Base-by-base conservation (phyloP, 2,113 vertebrate species). In the Tamias sibiricus region DNA sequence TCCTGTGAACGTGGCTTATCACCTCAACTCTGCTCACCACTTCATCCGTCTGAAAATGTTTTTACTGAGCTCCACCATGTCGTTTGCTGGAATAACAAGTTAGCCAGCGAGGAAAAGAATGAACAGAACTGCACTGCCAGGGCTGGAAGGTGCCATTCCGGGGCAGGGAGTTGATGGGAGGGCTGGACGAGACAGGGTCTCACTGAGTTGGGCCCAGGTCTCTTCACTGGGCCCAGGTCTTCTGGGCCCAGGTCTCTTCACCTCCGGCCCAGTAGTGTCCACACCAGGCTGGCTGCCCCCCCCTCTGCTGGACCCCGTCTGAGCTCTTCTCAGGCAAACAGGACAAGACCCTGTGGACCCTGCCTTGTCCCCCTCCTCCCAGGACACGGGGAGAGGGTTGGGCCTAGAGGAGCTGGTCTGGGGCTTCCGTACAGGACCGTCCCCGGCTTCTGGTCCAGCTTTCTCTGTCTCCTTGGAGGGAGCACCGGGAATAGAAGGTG, bases 61-160 rank as follows among this genome's bases (percentile, higher is more conserved):
- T 91, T 94, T 71, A 62, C 79, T 19, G 85, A 91, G 77, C 54
- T 74, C 28, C 16, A 19, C 77, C 0, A 8, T 22, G 44, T 52
- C 35, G 54, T 88, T 83, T 0, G 0, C 93, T 96, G 64, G 93
- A 96, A 96, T 87, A 94, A 91, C 62, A 93, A 87, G 66, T 83
- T 90, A 66, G 62, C 6, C 10, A 72, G 79, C 10, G 81, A 77
- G 81, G 87, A 76, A 80, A 97, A 89, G 79, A 95, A 91, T 84
- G 20, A 74, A 37, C 28, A 91, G 79, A 59, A 80, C 37, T 54
- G 52, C 75, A 44, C 8, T 19, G 79, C 75, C 76, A 40, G 79
- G 68, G 57, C 87, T 92, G 91, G 93, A 90, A 95, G 71, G 90
- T 26, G 30, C 42, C 7, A 57, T 28, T 96, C 81, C 68, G 74